A percentile compares a stretch with the other conserved stretches of the same genome.
Conservation (phyloP, 2,797 vertebrate genomes). For the Delichon dasypus region DNA sequence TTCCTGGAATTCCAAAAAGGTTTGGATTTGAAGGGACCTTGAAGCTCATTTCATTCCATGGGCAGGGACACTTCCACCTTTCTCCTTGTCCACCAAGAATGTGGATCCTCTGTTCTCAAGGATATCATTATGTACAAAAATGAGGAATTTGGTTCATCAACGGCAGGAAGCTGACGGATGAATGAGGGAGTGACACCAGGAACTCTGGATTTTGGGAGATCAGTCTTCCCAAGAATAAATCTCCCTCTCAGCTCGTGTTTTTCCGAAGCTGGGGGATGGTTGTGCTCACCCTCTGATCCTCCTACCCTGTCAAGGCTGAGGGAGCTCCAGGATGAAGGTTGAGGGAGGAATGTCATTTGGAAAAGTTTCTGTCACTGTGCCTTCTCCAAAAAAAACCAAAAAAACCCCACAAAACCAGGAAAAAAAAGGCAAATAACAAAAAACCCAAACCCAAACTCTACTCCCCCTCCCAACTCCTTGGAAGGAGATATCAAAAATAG, state of each 20-base stretch:
- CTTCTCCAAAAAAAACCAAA: not conserved
- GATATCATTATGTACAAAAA: not conserved
- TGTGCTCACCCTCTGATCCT: not conserved
- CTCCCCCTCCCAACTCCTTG: not conserved
- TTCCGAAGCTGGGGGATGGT: not conserved
- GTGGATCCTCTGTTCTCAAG: not conserved
- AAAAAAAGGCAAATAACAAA: not conserved
- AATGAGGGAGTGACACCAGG: fast-evolving
- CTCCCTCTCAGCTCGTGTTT: not conserved
- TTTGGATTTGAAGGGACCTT: not conserved
- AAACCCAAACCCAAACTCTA: not conserved
- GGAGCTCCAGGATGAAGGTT: not conserved
- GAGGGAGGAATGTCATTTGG: not conserved
- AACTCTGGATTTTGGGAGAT: not conserved
- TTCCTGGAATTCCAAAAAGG: not conserved
- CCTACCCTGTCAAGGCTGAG: not conserved
- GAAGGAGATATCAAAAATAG: not conserved
- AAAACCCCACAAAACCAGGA: too few relatives aligned
- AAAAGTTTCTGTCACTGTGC: not conserved
- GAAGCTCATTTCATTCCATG: not conserved
- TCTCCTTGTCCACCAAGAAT: not conserved
- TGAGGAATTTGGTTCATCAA: not conserved
- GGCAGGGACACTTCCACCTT: not conserved
- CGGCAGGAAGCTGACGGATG: not conserved
- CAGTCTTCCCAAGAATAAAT: not conserved